These are phyloP conservation scores for Dicyrtomina minuta DNA, from an alignment of 2,888 invertebrate species.

Conservation along the genomic window DNA sequence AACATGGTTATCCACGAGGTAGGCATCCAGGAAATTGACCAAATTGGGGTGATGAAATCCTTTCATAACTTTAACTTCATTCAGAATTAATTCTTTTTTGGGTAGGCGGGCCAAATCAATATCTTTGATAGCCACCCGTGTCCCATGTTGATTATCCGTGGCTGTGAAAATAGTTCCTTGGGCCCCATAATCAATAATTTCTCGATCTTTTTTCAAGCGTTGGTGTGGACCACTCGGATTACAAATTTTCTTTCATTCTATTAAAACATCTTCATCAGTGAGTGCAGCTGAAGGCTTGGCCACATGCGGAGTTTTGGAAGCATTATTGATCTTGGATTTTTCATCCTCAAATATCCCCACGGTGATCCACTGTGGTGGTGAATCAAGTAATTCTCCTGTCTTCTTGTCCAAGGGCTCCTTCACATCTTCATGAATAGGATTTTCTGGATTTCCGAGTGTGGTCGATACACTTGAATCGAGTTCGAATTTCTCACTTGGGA, in stretches of 20 bases:
- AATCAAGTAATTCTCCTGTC: too few relatives aligned
- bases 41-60: slow-evolving; percentile 90
- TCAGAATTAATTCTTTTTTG: slow-evolving; percentile 91
- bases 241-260: slow-evolving; percentile 74
- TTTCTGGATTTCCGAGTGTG: too few relatives aligned
- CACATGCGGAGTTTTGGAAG: too few relatives aligned
- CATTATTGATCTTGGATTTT: too few relatives aligned
- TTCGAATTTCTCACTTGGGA: too few relatives aligned
- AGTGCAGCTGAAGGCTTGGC: too few relatives aligned
- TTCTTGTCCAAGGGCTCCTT: too few relatives aligned
- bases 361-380: too few relatives aligned
- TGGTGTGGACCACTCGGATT: slow-evolving; percentile 77
- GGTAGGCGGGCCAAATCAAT: slow-evolving; percentile 93
- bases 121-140: slow-evolving; percentile 90
- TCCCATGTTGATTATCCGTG: slow-evolving; percentile 68
- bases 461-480: too few relatives aligned
- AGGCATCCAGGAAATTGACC: slow-evolving; percentile 92
- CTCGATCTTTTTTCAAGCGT: slow-evolving; percentile 70
- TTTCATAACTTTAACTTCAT: slow-evolving; percentile 89
- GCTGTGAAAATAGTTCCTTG: slow-evolving; percentile 91
- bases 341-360: too few relatives aligned
- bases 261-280: slow-evolving; percentile 74
- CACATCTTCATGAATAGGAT: too few relatives aligned
- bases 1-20: slow-evolving; percentile 84
- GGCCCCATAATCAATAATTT: slow-evolving; percentile 60